Evolutionary conservation across 2,797 vertebrate species (phyloP), one percentile per base, ranked within the genome.

Genomic region (Scolopax bukidnonensis): DNA sequence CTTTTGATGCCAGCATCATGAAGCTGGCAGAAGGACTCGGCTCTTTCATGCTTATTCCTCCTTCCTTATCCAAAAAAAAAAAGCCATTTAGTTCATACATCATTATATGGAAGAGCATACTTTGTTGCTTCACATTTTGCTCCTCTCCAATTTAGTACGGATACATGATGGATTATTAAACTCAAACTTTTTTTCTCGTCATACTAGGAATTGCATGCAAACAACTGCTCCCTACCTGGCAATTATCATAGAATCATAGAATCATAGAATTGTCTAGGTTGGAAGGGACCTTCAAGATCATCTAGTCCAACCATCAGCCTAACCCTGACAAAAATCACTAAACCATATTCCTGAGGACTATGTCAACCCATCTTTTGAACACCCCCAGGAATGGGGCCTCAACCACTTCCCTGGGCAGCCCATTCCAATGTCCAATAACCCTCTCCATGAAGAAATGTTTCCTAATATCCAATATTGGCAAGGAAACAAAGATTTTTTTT

Each of bases 401-500:
- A 36, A 36, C 8, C 36, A 36, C 36, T 36, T 36, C 36, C 36
- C 36, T 36, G 36, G 36, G 36, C 36, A 36, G 36, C 8, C 36
- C 36, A 36, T 36, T 36, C 36, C 36, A 36, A 36, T 36, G 36
- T 8, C 36, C 36, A 36, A 36, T 36, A 36, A 36, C 36, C 36
- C 36, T 36, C 36, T 36, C 36, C 36, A 36, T 9, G 36, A 36
- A 36, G 36, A 36, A 36, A 36, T 36, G 36, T 36, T 36, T 36
- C 36, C 36, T 36, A 36, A 36, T 36, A 36, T 36, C 36, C 36
- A 36, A 36, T 36, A 36, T 92, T 84, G 81, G 86, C 90, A 90
- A 92, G 93, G 94, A 79, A 94, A 96, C 90, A 87, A 82, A 82
- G 86, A 89, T 78, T 86, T 95, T 41, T 84, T 86, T 95, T 86